Evolutionary conservation across 2,888 invertebrate species (phyloP).

Genomic region (Tupiocoris notatus): DNA sequence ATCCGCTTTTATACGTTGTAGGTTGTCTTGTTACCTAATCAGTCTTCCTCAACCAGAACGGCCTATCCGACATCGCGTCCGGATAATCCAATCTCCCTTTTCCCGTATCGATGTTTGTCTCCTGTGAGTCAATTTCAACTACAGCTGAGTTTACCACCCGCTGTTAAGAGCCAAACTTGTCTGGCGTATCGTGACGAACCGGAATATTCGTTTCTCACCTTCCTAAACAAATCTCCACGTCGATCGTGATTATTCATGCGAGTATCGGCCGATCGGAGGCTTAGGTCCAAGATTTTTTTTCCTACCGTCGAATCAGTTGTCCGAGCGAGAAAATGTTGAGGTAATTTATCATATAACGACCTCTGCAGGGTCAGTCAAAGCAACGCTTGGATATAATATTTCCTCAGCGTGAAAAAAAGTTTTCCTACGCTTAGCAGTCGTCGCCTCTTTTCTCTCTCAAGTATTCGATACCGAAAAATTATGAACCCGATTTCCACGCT

Average conservation of each 20-base stretch:
- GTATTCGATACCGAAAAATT: no score
- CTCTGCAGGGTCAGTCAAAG: no score
- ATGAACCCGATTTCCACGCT: no score
- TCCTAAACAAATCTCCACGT: not conserved
- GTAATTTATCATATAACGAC: no score
- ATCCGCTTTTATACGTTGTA: constrained; percentile 32
- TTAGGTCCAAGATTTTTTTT: no score
- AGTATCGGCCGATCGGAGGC: not conserved
- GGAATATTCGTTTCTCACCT: not conserved
- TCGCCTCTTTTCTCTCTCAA: no score
- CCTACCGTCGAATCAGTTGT: no score
- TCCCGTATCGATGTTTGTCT: not conserved
- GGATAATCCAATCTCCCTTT: not conserved
- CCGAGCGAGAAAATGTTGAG: no score
- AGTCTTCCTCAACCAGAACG: constrained; percentile 33
- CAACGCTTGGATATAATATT: no score
- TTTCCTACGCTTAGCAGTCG: no score
- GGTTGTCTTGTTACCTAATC: constrained; percentile 32
- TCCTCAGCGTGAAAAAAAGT: no score
- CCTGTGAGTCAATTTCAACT: not conserved
- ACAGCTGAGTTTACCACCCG: not conserved
- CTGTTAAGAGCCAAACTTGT: not conserved
- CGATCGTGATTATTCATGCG: not conserved
- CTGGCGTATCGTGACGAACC: not conserved
- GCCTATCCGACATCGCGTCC: not conserved